These are phyloP conservation scores for Xiphorhynchus elegans DNA, from an alignment of 2,113 vertebrate genomes.

Conservation along the genomic window DNA sequence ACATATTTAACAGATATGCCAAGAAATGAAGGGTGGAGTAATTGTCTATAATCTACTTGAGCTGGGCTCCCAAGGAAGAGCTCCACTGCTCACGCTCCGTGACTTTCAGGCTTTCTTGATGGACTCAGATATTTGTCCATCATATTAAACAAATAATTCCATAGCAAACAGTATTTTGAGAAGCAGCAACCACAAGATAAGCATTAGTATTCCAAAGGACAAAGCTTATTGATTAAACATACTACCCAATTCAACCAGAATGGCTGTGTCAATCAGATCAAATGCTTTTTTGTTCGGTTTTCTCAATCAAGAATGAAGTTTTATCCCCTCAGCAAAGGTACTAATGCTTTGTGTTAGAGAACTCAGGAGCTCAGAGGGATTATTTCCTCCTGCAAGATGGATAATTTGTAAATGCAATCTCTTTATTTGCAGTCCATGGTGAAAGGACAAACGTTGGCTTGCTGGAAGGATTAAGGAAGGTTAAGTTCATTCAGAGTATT, in stretches of 20 bases:
- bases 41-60: background rate
- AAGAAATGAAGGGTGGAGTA: background rate
- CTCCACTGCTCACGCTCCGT: background rate
- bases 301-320: background rate
- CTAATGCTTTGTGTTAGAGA: background rate
- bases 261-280: background rate
- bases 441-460: background rate
- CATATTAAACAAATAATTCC: background rate
- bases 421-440: background rate
- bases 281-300: background rate
- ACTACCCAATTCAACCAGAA: background rate
- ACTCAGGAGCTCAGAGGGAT: background rate
- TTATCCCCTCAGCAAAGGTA: conserved; percentile 9
- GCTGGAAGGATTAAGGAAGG: conserved; percentile 23
- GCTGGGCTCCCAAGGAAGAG: background rate
- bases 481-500: background rate
- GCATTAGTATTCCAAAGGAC: background rate
- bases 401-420: conserved; percentile 19
- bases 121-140: background rate
- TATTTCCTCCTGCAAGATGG: background rate
- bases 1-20: background rate
- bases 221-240: conserved; percentile 37
- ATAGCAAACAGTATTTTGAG: background rate
- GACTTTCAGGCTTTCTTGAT: background rate
- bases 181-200: background rate